Conservation (phyloP, 1,140 invertebrate genomes). For the Zophobas atratus region DNA sequence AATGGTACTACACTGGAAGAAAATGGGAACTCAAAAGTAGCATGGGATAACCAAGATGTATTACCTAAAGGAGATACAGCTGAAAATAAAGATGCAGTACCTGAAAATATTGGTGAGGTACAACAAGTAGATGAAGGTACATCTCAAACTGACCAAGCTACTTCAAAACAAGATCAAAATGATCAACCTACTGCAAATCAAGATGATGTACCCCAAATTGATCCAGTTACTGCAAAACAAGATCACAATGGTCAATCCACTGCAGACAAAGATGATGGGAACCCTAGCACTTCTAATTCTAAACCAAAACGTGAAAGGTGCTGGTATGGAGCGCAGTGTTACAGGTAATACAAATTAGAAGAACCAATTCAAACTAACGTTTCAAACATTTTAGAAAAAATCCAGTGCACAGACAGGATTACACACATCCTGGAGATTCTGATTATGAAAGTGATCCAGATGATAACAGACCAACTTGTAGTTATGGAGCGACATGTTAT, state of each 20-base stretch:
- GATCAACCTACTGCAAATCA: neutral
- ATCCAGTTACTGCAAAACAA: neutral
- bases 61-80: neutral
- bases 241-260: conserved; percentile 1
- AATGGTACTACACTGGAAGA: neutral
- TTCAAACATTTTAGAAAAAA: conserved; percentile 65
- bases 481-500: conserved; percentile 70
- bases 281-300: conserved; percentile 22
- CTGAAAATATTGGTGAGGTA: neutral
- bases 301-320: conserved; percentile 62
- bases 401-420: conserved; percentile 66
- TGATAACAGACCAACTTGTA: conserved; percentile 70
- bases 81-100: neutral
- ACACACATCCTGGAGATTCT: conserved; percentile 70
- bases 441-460: conserved; percentile 69
- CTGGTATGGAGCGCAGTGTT: conserved; percentile 66
- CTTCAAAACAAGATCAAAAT: too few relatives aligned
- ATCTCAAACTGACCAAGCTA: too few relatives aligned
- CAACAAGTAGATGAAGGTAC: too few relatives aligned
- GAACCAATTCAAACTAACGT: neutral
- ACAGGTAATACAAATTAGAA: conserved; percentile 61
- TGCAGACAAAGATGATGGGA: neutral
- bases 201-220: conserved; percentile 15
- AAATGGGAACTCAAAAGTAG: too few relatives aligned
- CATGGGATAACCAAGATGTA: too few relatives aligned